Evolutionary conservation across 2,888 invertebrate genomes (phyloP).

Genomic region (Nipponacmea schrenckii): DNA sequence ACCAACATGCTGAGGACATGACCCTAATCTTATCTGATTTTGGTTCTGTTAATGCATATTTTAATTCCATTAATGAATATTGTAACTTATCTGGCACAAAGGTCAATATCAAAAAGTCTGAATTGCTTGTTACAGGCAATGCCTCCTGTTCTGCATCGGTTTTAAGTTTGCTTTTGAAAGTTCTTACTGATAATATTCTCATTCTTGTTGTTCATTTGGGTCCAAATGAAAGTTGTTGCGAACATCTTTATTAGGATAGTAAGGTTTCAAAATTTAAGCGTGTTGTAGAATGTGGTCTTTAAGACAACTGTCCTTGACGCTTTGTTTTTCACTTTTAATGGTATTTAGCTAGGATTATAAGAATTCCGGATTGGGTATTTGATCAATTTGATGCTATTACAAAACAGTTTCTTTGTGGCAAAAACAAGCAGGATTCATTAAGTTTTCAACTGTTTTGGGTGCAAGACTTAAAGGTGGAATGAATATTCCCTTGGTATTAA

Average conservation of each 20-base stretch:
- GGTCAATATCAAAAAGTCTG: no score
- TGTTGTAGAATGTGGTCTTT: not conserved
- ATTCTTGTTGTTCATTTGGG: not conserved
- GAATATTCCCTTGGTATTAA: not conserved
- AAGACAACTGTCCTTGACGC: not conserved
- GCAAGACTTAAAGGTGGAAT: not conserved
- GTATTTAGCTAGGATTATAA: not conserved
- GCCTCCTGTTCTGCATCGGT: no score
- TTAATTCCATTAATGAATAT: no score
- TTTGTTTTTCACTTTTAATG: not conserved
- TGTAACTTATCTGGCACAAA: no score
- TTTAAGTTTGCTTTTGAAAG: no score
- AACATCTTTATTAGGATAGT: not conserved
- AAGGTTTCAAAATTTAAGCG: not conserved
- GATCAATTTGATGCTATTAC: not conserved
- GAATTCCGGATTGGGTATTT: not conserved
- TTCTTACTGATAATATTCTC: no score
- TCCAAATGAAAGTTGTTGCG: not conserved
- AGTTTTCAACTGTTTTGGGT: not conserved
- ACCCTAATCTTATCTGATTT: no score
- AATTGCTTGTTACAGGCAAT: no score
- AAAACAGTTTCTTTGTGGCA: not conserved
- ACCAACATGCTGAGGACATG: no score
- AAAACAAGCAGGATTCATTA: not conserved
- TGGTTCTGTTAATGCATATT: no score